Evolutionary conservation across 2,797 vertebrate genomes (phyloP), one percentile per base, ranked within the genome.

Genomic region (Pangasius djambal): DNA sequence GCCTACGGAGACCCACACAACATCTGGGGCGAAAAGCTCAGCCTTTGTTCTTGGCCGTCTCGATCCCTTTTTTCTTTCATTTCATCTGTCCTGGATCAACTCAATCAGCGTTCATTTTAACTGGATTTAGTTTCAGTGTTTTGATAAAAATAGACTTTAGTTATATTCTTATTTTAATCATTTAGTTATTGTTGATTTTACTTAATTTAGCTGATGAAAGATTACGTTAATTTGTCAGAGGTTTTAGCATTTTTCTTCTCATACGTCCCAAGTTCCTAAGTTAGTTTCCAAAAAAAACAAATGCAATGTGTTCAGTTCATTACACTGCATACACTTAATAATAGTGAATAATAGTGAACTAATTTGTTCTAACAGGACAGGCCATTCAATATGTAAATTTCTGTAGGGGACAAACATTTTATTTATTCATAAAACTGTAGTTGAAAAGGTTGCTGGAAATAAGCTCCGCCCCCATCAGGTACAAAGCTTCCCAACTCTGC

Each of bases 1-100:
- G 69, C 92, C 91, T 77, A 82, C 87, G 87, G 89, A 94, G 91
- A 89, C 81, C 59, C 67, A 4, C 86, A 3, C 48, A 91, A 69
- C 86, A 90, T 91, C 92, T 93, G 88, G 81, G 65, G 92, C 86
- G 16, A 90, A 78, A 91, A 85, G 88, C 89, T 48, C 87, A 77
- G 82, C 87, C 87, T 91, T 89, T 91, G 90, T 91, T 89, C 85
- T 81, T 67, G 57, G 55, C 67, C 50, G 20, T 31, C n/a, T 13
- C 9, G 20, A 34, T 3, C 6, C 52, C 15, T 67, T 67, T 28
- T 52, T 34, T 52, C 34, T 67, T 31, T 28, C n/a, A 28, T 74
- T 48, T 85, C 69, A 67, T 79, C 85, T 69, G 34, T 28, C 34
- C 67, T 78, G 55, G 34, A 83, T 63, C 34, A 34, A 12, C 22